Percentiles rank a stretch among this genome's conserved stretches.
phyloP scores from a whole-genome alignment of 2,888 invertebrate species.

The Unio pictorum region DNA sequence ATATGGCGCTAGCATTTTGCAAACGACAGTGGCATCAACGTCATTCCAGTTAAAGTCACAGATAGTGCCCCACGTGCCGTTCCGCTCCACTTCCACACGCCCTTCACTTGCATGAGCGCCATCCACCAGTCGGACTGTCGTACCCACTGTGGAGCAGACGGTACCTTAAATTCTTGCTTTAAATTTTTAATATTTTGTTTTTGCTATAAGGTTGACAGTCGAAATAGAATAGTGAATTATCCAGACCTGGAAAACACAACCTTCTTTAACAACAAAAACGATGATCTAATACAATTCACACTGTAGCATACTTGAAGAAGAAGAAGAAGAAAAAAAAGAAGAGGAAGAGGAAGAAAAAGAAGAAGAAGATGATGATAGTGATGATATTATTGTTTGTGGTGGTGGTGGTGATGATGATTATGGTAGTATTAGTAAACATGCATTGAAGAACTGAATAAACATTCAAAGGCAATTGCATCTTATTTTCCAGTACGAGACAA shows the following conservation, averaged over 20 bases:
- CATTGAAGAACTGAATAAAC: no score
- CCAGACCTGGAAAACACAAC: constrained; percentile 13
- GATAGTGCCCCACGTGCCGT: constrained; percentile 24
- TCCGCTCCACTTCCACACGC: constrained; percentile 24
- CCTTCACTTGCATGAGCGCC: constrained; percentile 24
- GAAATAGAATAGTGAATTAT: not conserved
- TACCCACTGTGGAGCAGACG: constrained; percentile 14
- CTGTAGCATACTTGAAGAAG: no score
- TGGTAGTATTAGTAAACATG: no score
- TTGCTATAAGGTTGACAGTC: constrained; percentile 11
- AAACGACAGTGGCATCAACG: constrained; percentile 26
- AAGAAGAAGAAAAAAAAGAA: no score
- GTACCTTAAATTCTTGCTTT: not conserved
- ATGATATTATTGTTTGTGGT: no score
- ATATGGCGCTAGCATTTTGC: constrained; percentile 22
- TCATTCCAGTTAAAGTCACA: constrained; percentile 27
- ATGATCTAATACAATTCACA: no score
- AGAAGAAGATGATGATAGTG: no score
- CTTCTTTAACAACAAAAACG: not conserved
- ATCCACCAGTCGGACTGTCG: constrained; percentile 18
- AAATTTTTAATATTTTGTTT: not conserved
- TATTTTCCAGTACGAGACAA: no score
- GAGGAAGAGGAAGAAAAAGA: no score
- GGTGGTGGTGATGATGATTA: no score
- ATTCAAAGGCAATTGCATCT: no score